Evolutionary conservation across 2,113 vertebrate species (phyloP), one percentile per base, ranked within the genome.

Genomic region (Sardina pilchardus): DNA sequence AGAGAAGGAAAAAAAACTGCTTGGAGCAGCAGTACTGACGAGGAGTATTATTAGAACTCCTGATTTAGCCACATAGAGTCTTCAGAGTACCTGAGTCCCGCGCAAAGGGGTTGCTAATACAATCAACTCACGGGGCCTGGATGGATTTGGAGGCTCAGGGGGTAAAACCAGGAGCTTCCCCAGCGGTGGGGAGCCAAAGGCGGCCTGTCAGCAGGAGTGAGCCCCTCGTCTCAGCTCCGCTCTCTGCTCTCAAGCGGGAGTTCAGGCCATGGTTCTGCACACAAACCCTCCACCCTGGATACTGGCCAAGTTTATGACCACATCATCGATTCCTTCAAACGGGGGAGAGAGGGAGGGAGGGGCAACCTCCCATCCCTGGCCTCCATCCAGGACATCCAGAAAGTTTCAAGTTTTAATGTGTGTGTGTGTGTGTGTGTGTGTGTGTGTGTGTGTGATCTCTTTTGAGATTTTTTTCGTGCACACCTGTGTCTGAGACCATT

Each of bases 41-140:
- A 43, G 56, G 56, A 10, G 82, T 86, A 83, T 86, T 83, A 86
- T 83, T 83, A 83, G 85, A 80, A 82, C 82, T 86, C 82, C 44
- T 48, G 21, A 83, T 80, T 83, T 80, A 86, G 85, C 30, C 10
- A 42, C 39, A 8, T 71, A 2, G 63, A 71, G 30, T 16, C 39
- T 82, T 82, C 81, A 24, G 39, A 39, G 84, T 19, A 53, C 50
- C 48, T 81, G 75, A 48, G 50, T 53, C 14, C 44, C 19, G 78
- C 47, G 6, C 42, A 78, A 78, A 81, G 50, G n/a, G 34, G 21
- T 85, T 39, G 82, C 26, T 83, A 83, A 47, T 42, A 43, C 63
- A 85, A 63, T 85, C 16, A 53, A 21, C 53, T 59, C 21, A 24
- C 19, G 6, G 53, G 19, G 19, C 53, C 24, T n/a, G n/a, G 53